phyloP scores from a whole-genome alignment of 2,797 vertebrate genomes.

The Spatula clypeata region DNA sequence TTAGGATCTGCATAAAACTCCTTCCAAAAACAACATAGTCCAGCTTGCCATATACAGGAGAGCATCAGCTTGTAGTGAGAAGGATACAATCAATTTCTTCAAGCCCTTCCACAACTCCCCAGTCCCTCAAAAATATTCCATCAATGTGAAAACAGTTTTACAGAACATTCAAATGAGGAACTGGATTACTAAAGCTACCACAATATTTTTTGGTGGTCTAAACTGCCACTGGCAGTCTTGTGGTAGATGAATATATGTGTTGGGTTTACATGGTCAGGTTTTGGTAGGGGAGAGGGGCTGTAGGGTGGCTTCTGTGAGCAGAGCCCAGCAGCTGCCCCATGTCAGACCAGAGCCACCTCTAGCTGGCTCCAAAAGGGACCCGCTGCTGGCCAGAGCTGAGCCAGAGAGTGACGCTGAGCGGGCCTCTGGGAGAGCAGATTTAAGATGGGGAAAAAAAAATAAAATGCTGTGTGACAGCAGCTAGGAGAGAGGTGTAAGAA shows the following conservation, averaged over 20 bases:
- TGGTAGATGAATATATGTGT: neutral
- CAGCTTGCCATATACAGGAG: neutral
- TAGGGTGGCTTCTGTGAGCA: too few relatives aligned
- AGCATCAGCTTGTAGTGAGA: neutral
- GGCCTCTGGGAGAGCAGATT: too few relatives aligned
- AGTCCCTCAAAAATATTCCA: neutral
- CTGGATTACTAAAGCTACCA: neutral
- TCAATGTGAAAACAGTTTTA: neutral
- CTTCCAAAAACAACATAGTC: neutral
- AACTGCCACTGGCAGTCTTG: neutral
- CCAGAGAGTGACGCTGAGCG: too few relatives aligned
- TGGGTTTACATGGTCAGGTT: too few relatives aligned
- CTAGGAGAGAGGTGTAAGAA: too few relatives aligned
- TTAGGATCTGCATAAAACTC: neutral
- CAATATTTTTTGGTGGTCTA: neutral
- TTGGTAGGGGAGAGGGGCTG: too few relatives aligned
- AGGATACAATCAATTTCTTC: neutral
- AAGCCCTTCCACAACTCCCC: neutral
- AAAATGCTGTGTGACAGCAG: too few relatives aligned
- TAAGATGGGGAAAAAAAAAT: too few relatives aligned
- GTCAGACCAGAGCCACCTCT: too few relatives aligned
- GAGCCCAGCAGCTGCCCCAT: too few relatives aligned
- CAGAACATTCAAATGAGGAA: neutral
- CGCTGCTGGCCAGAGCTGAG: too few relatives aligned
- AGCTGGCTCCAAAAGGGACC: too few relatives aligned